phyloP scores from a whole-genome alignment of 2,888 invertebrate genomes.

The Pachydiplax longipennis region DNA sequence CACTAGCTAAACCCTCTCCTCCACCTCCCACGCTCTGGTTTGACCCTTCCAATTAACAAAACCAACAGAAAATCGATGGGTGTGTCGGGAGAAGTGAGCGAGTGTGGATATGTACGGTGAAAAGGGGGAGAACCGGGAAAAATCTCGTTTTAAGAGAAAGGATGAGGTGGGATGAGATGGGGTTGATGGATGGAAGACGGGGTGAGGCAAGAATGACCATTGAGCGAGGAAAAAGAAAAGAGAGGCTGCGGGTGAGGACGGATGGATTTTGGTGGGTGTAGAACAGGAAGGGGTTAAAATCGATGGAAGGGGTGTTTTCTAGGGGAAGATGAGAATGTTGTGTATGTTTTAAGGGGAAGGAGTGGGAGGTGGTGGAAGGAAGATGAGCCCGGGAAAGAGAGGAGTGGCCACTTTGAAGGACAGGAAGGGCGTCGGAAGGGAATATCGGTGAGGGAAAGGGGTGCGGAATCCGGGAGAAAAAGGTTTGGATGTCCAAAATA shows the following conservation, averaged over 20 bases:
- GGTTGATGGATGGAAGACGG: background rate
- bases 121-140: background rate
- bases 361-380: background rate
- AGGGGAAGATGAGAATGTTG: background rate
- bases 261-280: background rate
- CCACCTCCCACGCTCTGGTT: background rate
- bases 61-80: conserved; percentile 44
- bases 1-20: background rate
- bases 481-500: conserved; percentile 25
- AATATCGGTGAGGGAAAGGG: background rate
- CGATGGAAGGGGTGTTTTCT: background rate
- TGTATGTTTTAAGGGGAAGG: background rate
- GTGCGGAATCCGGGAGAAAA: background rate
- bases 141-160: background rate
- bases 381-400: background rate
- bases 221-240: background rate
- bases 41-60: conserved; percentile 45
- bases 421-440: background rate
- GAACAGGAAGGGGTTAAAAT: background rate
- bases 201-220: background rate
- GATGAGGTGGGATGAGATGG: background rate
- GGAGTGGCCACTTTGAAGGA: conserved; percentile 9
- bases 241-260: background rate
- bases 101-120: background rate
- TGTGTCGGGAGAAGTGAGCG: conserved; percentile 5